Conservation (phyloP, 2,888 invertebrate genomes). For the Strigamia transsilvanica region DNA sequence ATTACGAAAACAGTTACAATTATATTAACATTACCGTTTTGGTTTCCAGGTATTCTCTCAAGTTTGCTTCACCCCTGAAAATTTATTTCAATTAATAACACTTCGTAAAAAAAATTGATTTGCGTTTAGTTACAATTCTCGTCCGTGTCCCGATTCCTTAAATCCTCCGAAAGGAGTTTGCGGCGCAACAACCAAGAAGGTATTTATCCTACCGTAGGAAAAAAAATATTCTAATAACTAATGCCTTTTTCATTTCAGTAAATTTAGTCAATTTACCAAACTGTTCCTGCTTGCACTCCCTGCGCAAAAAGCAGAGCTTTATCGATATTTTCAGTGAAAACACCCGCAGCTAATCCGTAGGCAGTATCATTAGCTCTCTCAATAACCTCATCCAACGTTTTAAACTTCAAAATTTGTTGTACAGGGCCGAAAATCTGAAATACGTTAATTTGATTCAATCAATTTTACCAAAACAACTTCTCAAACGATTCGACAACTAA, state of each 20-base stretch:
- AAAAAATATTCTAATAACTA: not conserved
- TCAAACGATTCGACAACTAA: constrained; percentile 58
- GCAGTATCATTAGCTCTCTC: constrained; percentile 77
- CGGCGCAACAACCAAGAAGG: constrained; percentile 58
- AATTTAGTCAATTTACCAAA: constrained; percentile 63
- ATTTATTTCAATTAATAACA: not conserved
- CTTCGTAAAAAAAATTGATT: not conserved
- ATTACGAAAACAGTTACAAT: not conserved
- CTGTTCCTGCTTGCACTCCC: constrained; percentile 67
- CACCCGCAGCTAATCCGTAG: constrained; percentile 69
- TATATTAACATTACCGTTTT: constrained; percentile 72
- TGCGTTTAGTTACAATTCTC: constrained; percentile 56
- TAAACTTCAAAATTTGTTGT: constrained; percentile 84
- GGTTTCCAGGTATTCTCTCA: constrained; percentile 79
- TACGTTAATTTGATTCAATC: not conserved
- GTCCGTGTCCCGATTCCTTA: constrained; percentile 60
- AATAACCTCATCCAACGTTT: constrained; percentile 78
- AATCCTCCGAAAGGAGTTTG: constrained; percentile 61
- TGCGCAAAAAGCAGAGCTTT: constrained; percentile 66
- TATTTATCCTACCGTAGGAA: constrained; percentile 60
- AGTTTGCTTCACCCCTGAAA: constrained; percentile 68
- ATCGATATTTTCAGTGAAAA: constrained; percentile 67
- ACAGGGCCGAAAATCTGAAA: constrained; percentile 88
- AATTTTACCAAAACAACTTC: not conserved
- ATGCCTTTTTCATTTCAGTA: not conserved